Conservation (phyloP, 2,888 invertebrate genomes). For the Spisula subtruncata region DNA sequence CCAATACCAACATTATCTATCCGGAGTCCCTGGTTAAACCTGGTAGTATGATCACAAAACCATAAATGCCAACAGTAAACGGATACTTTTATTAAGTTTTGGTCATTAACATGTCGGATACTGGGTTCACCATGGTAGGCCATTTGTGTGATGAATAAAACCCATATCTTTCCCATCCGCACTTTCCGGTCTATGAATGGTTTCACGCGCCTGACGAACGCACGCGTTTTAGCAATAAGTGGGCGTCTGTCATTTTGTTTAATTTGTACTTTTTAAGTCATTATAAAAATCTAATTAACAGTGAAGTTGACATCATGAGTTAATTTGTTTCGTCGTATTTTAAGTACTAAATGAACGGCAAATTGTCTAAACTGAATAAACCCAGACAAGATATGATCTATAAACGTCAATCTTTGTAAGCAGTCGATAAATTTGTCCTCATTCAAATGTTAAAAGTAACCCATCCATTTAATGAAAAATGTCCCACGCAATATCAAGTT, state of each 20-base stretch:
- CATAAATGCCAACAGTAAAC: background rate
- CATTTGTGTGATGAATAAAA: background rate
- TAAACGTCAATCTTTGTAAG: background rate
- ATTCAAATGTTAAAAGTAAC: background rate
- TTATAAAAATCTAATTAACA: constrained; percentile 6
- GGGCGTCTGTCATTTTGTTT: background rate
- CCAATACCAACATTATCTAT: too few species aligned
- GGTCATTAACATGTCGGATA: background rate
- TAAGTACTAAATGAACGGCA: background rate
- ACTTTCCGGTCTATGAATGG: background rate
- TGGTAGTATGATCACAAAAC: background rate
- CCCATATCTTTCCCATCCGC: background rate
- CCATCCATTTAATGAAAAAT: background rate
- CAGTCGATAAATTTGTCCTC: background rate
- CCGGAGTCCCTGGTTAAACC: background rate
- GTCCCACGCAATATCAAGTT: background rate
- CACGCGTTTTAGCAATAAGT: background rate
- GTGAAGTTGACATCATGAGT: background rate
- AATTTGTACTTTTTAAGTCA: background rate
- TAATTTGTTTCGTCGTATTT: background rate
- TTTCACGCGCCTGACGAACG: background rate
- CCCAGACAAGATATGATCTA: background rate
- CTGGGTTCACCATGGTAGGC: background rate
- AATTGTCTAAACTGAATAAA: background rate
- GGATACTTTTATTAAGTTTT: background rate